A percentile compares a stretch with the other conserved stretches of the same genome.
Conservation (phyloP, 2,797 vertebrate species). For the Pelochelys cantorii region DNA sequence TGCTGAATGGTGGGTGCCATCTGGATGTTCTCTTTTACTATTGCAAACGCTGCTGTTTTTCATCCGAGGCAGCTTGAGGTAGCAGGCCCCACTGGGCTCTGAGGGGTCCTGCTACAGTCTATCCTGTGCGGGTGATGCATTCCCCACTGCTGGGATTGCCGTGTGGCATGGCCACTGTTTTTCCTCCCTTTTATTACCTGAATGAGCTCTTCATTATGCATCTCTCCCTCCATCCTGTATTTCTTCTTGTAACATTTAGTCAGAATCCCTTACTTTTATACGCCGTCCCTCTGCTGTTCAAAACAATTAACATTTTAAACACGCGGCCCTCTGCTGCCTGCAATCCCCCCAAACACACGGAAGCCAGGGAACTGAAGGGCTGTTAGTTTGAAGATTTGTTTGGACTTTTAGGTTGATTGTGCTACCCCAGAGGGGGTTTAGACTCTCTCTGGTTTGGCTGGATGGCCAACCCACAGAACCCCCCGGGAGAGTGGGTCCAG, state of each 20-base stretch:
- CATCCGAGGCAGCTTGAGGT: not conserved
- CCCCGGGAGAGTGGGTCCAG: not conserved
- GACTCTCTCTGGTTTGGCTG: not conserved
- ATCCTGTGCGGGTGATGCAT: not conserved
- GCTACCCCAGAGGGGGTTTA: not conserved
- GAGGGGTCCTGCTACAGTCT: not conserved
- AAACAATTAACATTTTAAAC: not conserved
- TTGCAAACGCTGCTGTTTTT: not conserved
- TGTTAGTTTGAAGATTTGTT: not conserved
- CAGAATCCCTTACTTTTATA: constrained; percentile 1
- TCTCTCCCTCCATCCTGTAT: not conserved
- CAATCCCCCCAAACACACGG: not conserved
- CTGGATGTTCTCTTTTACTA: not conserved
- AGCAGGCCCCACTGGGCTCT: not conserved
- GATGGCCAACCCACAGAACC: not conserved
- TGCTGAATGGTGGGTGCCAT: not conserved
- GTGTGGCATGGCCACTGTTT: not conserved
- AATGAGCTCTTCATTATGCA: not conserved
- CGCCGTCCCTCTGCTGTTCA: not conserved
- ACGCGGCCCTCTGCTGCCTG: not conserved
- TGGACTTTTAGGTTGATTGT: not conserved
- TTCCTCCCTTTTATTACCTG: not conserved
- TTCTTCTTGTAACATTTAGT: not conserved
- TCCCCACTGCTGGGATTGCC: not conserved
- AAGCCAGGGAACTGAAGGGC: not conserved